Percentiles rank a stretch among this genome's conserved stretches.
These are phyloP conservation scores for Amorpha juglandis DNA, from an alignment of 2,888 invertebrate species.

Conservation along the genomic window DNA sequence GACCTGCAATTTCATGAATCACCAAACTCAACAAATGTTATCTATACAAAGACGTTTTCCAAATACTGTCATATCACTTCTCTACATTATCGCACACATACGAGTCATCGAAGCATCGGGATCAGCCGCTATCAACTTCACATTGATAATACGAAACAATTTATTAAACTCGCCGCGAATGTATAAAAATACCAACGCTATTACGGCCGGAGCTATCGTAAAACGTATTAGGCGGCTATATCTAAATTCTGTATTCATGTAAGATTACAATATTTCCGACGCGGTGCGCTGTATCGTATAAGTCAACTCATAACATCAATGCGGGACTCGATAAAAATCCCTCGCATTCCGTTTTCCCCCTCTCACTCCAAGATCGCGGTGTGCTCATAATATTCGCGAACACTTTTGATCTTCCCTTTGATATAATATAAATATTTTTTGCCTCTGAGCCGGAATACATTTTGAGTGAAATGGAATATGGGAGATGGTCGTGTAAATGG, in stretches of 20 bases:
- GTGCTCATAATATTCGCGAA: constrained; percentile 51
- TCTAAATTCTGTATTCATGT: constrained; percentile 69
- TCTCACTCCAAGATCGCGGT: constrained; percentile 50
- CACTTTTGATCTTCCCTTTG: constrained; percentile 76
- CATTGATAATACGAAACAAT: constrained; percentile 47
- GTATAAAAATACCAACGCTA: constrained; percentile 51
- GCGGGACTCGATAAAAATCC: constrained; percentile 66
- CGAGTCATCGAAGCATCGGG: constrained; percentile 1
- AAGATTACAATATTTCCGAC: constrained; percentile 70
- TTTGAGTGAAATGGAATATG: constrained; percentile 69
- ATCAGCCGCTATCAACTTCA: constrained; percentile 30
- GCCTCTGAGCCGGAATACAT: constrained; percentile 64
- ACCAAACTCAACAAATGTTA: constrained; percentile 6
- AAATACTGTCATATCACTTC: constrained; percentile 13
- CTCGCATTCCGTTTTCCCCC: constrained; percentile 50
- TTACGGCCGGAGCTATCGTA: constrained; percentile 52
- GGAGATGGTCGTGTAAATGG: constrained; percentile 37
- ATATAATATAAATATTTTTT: constrained; percentile 75
- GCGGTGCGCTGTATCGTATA: constrained; percentile 57
- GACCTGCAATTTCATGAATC: constrained; percentile 11
- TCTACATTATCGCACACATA: constrained; percentile 18
- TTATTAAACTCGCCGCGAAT: constrained; percentile 47
- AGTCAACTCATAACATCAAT: constrained; percentile 61
- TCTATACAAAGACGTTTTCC: background rate
- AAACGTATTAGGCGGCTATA: constrained; percentile 58